These are phyloP conservation scores for Malthinus seriepunctatus DNA, from an alignment of 2,888 invertebrate genomes.

Conservation along the genomic window DNA sequence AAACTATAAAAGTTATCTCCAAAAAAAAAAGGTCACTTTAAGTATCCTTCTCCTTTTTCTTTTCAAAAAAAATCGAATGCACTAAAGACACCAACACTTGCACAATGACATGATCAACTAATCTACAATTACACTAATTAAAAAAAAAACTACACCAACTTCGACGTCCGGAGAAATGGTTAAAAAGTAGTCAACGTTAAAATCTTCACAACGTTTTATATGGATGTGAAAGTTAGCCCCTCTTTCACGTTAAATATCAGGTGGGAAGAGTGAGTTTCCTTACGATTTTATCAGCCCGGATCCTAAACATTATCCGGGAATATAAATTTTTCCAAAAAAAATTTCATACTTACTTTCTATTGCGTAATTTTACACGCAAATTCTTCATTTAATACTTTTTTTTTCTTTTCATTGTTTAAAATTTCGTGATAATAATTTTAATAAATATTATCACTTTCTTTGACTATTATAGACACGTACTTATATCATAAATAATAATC, in stretches of 20 bases:
- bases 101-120: constrained; percentile 27
- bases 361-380: neutral
- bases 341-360: constrained; percentile 12
- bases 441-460: too few species aligned
- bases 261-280: constrained; percentile 37
- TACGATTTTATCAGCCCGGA: constrained; percentile 27
- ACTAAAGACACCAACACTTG: constrained; percentile 20
- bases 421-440: too few species aligned
- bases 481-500: too few species aligned
- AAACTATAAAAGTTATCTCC: constrained; percentile 8
- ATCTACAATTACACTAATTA: constrained; percentile 24
- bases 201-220: constrained; percentile 55
- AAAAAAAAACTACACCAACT: constrained; percentile 9
- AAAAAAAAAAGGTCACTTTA: constrained; percentile 18
- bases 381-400: too few species aligned
- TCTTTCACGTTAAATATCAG: constrained; percentile 42
- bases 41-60: constrained; percentile 14
- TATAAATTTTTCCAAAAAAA: constrained; percentile 12
- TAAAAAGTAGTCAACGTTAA: constrained; percentile 54
- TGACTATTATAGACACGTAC: too few species aligned
- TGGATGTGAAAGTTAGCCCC: constrained; percentile 56
- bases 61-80: constrained; percentile 6
- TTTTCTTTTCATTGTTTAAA: too few species aligned
- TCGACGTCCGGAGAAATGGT: constrained; percentile 34
- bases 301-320: constrained; percentile 15